Evolutionary conservation across 1,140 invertebrate species (phyloP), one percentile per base, ranked within the genome.

Genomic region (Streblospio benedicti): DNA sequence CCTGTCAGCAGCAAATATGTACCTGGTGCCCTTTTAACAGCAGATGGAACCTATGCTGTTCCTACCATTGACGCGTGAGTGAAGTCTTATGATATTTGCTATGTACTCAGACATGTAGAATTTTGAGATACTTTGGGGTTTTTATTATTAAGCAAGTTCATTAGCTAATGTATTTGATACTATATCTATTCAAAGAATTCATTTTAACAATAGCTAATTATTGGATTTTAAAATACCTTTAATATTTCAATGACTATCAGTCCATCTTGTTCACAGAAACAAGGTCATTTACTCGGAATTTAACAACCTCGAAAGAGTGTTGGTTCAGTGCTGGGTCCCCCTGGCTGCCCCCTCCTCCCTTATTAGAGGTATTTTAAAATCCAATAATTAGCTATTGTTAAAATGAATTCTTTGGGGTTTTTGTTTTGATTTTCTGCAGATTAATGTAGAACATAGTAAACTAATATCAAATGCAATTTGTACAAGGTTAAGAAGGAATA

Each of bases 1-100:
- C 86, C 88, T 32, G 90, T 93, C 4, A 89, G 92, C 70, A 89
- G 91, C 55, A 90, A 90, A 41, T 83, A 86, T 73, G 86, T 88
- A 65, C 90, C 89, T 65, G 92, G 92, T 54, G 93, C 92, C 43
- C 88, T 95, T 84, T 87, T 94, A 80, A 94, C 91, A n/a, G 87
- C 89, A 54, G 87, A 86, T 64, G 93, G 93, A 68, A 86, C 88
- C 52, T 93, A 87, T 82, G 92, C 91, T 68, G 89, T 95, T 35
- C 91, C 90, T 51, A 86, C 86, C 44, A 86, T 95, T 62, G 92
- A 96, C 80, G 86, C 87, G 87, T 92, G 83, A 84, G 88, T 85
- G n/a, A n/a, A n/a, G n/a, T n/a, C n/a, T n/a, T n/a, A n/a, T n/a
- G n/a, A 61, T 70, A 61, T 5, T 60, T 32, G 20, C 32, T 35